Evolutionary conservation across 2,888 invertebrate genomes (phyloP).

Genomic region (Pristionchus entomophagus): DNA sequence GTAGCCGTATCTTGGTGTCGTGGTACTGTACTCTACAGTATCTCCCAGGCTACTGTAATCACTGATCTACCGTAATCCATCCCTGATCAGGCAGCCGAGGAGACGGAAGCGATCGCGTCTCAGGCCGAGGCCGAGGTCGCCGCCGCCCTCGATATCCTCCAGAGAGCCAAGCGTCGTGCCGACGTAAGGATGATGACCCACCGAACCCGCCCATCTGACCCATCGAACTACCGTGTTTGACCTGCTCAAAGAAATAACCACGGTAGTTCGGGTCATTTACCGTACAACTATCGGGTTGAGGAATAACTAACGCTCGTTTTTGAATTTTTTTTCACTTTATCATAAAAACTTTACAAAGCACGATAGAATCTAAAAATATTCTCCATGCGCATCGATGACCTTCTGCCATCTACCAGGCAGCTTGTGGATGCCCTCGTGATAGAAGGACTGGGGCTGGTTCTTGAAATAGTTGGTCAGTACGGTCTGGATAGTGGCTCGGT

Average conservation of each 20-base stretch:
- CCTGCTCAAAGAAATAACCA: neutral
- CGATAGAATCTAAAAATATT: no score
- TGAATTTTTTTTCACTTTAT: no score
- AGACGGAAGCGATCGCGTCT: constrained; percentile 12
- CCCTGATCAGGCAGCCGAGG: constrained; percentile 4
- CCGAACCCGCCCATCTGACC: neutral
- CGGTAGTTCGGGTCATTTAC: no score
- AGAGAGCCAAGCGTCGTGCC: neutral
- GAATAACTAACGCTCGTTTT: no score
- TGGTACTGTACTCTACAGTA: neutral
- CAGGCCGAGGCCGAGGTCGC: constrained; percentile 20
- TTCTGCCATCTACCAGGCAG: no score
- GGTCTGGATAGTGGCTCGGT: no score
- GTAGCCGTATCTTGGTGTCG: neutral
- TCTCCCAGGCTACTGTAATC: neutral
- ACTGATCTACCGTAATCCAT: neutral
- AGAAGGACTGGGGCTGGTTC: no score
- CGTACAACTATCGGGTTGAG: no score
- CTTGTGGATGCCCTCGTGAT: no score
- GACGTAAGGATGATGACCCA: neutral
- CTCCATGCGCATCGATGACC: no score
- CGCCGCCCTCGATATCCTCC: neutral
- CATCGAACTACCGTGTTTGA: neutral
- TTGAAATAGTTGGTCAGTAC: no score
- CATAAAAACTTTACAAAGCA: no score